Conservation (phyloP, 2,888 invertebrate genomes). For the Lasius platythorax region DNA sequence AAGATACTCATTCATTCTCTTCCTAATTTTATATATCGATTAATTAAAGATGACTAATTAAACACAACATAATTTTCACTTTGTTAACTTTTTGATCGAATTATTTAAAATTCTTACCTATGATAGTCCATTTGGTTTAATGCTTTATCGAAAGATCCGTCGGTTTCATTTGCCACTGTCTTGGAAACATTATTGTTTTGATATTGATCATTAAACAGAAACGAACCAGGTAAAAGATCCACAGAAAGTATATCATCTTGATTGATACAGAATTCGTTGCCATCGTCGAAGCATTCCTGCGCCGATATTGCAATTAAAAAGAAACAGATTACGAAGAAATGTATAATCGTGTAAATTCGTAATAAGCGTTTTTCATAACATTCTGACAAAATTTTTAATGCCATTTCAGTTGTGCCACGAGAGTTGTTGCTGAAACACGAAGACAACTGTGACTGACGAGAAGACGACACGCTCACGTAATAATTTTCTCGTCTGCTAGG, state of each 20-base stretch:
- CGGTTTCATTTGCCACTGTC: slow-evolving; percentile 57
- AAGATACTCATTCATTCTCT: slow-evolving; percentile 93
- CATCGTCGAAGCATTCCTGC: slow-evolving; percentile 83
- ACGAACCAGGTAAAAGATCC: slow-evolving; percentile 90
- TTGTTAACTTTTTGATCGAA: neutral
- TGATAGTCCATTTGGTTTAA: slow-evolving; percentile 90
- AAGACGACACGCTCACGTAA: slow-evolving; percentile 74
- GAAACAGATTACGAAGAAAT: slow-evolving; percentile 17
- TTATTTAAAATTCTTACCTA: slow-evolving; percentile 86
- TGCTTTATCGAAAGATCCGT: slow-evolving; percentile 89
- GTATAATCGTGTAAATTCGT: neutral
- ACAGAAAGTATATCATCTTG: slow-evolving; percentile 90
- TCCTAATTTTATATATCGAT: slow-evolving; percentile 85
- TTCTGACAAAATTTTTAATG: neutral
- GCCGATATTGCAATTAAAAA: slow-evolving; percentile 18
- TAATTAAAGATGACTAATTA: neutral
- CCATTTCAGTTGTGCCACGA: neutral
- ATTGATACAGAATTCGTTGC: slow-evolving; percentile 85
- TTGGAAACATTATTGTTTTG: slow-evolving; percentile 48
- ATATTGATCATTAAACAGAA: slow-evolving; percentile 86
- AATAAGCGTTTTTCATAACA: neutral
- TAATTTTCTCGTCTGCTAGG: slow-evolving; percentile 73
- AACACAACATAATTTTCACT: neutral
- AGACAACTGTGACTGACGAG: slow-evolving; percentile 55
- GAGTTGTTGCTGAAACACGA: slow-evolving; percentile 38